These are phyloP conservation scores for Argyresthia albistria DNA, from an alignment of 2,888 invertebrate genomes.

Conservation along the genomic window DNA sequence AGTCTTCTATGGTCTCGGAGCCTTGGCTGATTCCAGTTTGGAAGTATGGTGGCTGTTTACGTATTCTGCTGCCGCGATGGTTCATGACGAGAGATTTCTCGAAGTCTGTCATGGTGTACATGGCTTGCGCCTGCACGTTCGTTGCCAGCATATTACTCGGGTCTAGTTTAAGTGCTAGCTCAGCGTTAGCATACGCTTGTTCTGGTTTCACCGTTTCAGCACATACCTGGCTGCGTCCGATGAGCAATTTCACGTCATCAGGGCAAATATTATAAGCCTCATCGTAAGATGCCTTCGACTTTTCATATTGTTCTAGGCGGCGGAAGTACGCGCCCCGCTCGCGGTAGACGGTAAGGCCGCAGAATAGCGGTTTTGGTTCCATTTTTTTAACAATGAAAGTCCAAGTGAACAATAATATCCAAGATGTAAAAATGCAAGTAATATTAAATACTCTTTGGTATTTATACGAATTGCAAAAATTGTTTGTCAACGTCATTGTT, in stretches of 20 bases:
- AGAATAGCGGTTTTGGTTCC: too few species aligned
- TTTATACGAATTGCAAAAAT: too few species aligned
- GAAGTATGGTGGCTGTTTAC: conserved; percentile 56
- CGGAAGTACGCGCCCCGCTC: conserved; percentile 54
- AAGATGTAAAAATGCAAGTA: too few species aligned
- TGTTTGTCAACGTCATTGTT: too few species aligned
- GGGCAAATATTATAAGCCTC: conserved; percentile 43
- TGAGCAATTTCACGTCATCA: conserved; percentile 48
- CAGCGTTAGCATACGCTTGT: conserved; percentile 55
- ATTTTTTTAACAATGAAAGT: too few species aligned
- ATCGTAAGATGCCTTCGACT: conserved; percentile 53
- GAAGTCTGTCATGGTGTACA: conserved; percentile 62
- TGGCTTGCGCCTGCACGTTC: conserved; percentile 57
- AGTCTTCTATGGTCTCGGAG: conserved; percentile 58
- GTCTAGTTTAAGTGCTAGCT: conserved; percentile 49
- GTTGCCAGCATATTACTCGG: conserved; percentile 54
- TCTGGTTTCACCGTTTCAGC: conserved; percentile 53
- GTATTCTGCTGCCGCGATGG: conserved; percentile 38
- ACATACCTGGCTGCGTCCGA: conserved; percentile 55
- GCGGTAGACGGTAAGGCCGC: conserved; percentile 55
- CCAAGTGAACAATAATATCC: too few species aligned
- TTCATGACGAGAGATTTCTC: conserved; percentile 61
- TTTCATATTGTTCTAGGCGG: conserved; percentile 57
- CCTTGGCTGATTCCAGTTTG: conserved; percentile 61
- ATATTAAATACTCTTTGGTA: too few species aligned